Base-by-base conservation (phyloP, 2,888 invertebrate genomes). In the Hemicrepidius hirtus region DNA sequence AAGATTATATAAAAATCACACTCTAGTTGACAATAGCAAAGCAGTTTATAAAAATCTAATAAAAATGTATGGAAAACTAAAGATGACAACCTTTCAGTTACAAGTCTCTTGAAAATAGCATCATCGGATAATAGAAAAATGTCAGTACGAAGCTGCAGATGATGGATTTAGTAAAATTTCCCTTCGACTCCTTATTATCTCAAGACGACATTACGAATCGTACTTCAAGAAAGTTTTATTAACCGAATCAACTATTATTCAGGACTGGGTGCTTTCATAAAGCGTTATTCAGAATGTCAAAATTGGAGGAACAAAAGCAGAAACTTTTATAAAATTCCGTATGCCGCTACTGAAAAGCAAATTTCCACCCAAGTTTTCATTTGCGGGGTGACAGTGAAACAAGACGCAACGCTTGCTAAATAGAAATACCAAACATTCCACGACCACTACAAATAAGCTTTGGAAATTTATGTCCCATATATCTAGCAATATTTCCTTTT, bases 381-480 rank as follows among this genome's bases (percentile, higher is more conserved):
- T 53, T 18, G n/a, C 24, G n/a, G 28, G 32, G n/a, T 16, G 57
- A 37, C 57, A 20, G 37, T 21, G 57, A 28, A 28, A 37, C 37
- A 57, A 32, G n/a, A 57, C 37, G 35, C 41, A 63, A 50, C 13
- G 37, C 4, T n/a, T 4, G 49, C 50, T 63, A 63, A 63, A 63
- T 32, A 32, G 32, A 32, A 32, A 32, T 63, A 46, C 63, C 53
- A 37, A 32, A 50, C 20, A 53, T 50, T 65, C 37, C 40, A 20
- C 0, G 13, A 50, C 20, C 20, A 28, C 10, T 24, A 1, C 24
- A 46, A 49, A 60, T 60, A 41, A 40, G 46, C 32, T 32, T 32
- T 2, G 40, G 24, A 16, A 49, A 65, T 65, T 65, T 65, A 65
- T 65, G 50, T 35, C 24, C 53, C 64, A 65, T 65, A 49, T 37